Evolutionary conservation across 2,113 vertebrate genomes (phyloP).

Genomic region (Petrocephalus microphthalmus): DNA sequence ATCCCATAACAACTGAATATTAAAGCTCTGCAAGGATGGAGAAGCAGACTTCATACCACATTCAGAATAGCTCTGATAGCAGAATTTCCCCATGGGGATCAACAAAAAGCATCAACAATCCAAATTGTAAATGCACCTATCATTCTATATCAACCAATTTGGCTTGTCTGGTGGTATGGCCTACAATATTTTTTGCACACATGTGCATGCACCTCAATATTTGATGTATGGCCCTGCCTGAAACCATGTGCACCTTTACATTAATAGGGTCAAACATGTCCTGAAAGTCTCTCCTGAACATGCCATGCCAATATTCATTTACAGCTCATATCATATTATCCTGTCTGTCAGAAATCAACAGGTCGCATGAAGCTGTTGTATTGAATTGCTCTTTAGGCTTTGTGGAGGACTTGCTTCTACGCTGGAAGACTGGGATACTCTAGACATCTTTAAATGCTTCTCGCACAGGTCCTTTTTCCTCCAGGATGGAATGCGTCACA

Average conservation of each 20-base stretch:
- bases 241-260: not conserved
- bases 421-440: not conserved
- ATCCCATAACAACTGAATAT: not conserved
- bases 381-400: not conserved
- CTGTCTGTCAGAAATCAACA: not conserved
- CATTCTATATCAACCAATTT: not conserved
- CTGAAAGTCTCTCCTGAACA: not conserved
- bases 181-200: not conserved
- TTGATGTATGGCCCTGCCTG: not conserved
- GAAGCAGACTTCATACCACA: not conserved
- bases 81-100: too few species aligned
- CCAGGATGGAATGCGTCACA: not conserved
- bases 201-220: not conserved
- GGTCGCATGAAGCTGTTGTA: not conserved
- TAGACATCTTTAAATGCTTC: not conserved
- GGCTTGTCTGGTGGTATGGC: not conserved
- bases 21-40: not conserved
- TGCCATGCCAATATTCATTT: not conserved
- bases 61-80: not conserved
- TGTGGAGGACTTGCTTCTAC: not conserved
- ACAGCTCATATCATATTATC: not conserved
- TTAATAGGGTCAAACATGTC: not conserved
- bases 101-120: too few species aligned
- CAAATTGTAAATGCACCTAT: not conserved
- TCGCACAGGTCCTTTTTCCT: not conserved